Base-by-base conservation (phyloP, 2,113 vertebrate genomes). In the Ancistrus triradiatus region DNA sequence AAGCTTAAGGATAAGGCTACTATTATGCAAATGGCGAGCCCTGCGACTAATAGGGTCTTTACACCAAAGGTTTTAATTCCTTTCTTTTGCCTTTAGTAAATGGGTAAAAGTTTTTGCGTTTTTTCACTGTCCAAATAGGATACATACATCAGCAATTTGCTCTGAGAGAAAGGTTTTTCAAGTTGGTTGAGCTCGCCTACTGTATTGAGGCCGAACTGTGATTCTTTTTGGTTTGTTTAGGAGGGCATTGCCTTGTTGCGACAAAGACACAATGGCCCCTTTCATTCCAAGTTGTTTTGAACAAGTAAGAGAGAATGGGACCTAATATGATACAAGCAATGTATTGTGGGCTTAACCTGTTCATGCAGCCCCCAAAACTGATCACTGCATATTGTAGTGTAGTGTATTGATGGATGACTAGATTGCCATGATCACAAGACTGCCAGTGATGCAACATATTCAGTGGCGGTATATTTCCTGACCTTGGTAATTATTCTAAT, bases 31-130 rank as follows among this genome's bases (percentile, higher is more conserved):
- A 89, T 89, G 74, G 40, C 74, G 77, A 86, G 86, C 86, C 81
- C 83, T 86, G 81, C 85, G 83, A 86, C 87, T 88, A 88, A 88
- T 87, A 86, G 85, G 83, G 77, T 82, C 80, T 87, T 86, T 87
- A 85, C 82, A 82, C 83, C 78, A 78, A 75, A 79, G 81, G 73
- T 84, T 88, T 88, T 88, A 84, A 88, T 86, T 88, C 84, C 80
- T 37, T 79, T 83, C 55, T 61, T 74, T 81, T 79, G 24, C 15
- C 80, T 73, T 69, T 78, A 83, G 80, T 87, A 86, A 88, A 85
- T 83, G 81, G 83, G 79, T 82, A 82, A 82, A 83, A 81, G 83
- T 78, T 83, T 87, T 89, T 82, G 83, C 76, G 81, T 81, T 73
- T 81, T 80, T 80, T 78, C 77, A 79, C 81, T 80, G 78, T 84